Base-by-base conservation (phyloP, 2,797 vertebrate species). In the Amblyopsis hoosieri region DNA sequence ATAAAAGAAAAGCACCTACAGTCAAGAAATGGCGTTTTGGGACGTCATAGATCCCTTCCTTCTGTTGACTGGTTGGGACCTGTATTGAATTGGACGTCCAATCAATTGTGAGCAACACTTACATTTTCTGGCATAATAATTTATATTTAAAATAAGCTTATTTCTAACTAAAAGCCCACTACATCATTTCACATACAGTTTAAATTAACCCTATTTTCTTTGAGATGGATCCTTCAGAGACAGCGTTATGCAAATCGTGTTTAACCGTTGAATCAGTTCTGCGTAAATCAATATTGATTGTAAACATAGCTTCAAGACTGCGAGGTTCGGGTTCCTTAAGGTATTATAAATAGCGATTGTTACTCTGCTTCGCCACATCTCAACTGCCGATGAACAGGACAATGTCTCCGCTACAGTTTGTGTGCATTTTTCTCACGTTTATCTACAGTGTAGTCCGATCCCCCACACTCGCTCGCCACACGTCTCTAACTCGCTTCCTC, bases 21-120 rank as follows among this genome's bases (percentile, higher is more conserved):
- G 95, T 98, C 95, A 98, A 94, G 93, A 96, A 96, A 94, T 99
- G 97, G 88, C 95, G 96, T 94, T 99, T 99, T 93, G 97, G 97
- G 93, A 99, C 97, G 86, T 99, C 97, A 96, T 99, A 99, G 94
- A 99, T 95, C 90, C 95, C 97, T 94, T 99, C 97, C 88, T 97
- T 99, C 95, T 99, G 98, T 91, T 98, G 97, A 95, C 95, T 97
- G 92, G 95, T 95, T 85, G 97, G 97, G 92, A 99, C 97, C 97
- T 99, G 90, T 79, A 69, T 90, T 85, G 87, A 78, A 77, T 89
- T 67, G 83, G 84, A 90, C 71, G 89, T 88, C 78, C 71, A 78
- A 78, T 87, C 70, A 87, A 75, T 85, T 1, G 66, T 67, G 58
- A 86, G 78, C 62, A 88, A 86, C 73, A 89, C 62, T 54, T 62